Evolutionary conservation across 2,113 vertebrate species (phyloP).

Genomic region (Sinocyclocheilus anophthalmus): DNA sequence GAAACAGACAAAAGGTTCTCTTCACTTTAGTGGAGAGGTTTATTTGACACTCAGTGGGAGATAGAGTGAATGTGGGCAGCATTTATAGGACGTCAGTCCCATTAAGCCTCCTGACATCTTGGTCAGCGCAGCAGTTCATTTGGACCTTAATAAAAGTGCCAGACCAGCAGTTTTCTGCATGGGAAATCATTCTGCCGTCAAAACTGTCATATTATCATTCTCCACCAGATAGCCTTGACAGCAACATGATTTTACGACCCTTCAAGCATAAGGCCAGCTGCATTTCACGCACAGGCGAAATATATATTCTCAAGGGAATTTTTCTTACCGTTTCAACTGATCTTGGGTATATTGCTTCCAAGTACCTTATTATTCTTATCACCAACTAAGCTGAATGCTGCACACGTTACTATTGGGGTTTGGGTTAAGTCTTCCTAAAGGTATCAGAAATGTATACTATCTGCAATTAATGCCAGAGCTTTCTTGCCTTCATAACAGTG

Average conservation of each 20-base stretch:
- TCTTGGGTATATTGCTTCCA: neutral
- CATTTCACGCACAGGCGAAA: neutral
- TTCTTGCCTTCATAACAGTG: neutral
- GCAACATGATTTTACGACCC: constrained; percentile 11
- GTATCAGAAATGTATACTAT: neutral
- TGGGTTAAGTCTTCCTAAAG: neutral
- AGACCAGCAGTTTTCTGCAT: constrained; percentile 5
- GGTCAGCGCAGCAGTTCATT: neutral
- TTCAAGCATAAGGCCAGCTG: neutral
- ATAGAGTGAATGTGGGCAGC: neutral
- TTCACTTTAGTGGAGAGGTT: neutral
- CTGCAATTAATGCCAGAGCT: constrained; percentile 23
- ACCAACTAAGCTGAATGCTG: neutral
- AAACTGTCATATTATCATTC: constrained; percentile 41
- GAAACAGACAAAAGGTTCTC: neutral
- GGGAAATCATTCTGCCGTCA: neutral
- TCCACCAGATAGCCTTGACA: neutral
- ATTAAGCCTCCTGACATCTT: constrained; percentile 9
- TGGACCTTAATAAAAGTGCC: neutral
- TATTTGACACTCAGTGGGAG: neutral
- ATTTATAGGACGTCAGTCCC: neutral
- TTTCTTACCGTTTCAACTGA: neutral
- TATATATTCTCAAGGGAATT: neutral
- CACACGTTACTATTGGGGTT: neutral
- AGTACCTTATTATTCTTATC: neutral